phyloP scores from a whole-genome alignment of 2,797 vertebrate species.

The Phataginus tricuspis region DNA sequence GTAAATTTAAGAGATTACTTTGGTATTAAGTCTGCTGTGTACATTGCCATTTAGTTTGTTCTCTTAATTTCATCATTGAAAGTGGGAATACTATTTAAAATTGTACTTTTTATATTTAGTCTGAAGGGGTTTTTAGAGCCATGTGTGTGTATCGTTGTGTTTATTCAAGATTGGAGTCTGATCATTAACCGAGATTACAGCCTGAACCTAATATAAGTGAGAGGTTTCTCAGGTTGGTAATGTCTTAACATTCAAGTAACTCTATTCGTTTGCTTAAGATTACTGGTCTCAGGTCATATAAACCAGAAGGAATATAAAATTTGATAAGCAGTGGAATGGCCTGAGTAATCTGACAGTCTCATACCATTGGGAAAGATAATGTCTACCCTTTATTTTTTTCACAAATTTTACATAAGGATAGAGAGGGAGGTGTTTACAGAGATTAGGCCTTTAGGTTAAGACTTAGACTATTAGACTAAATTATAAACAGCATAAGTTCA shows the following conservation, averaged over 20 bases:
- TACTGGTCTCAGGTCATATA: slow-evolving; percentile 37
- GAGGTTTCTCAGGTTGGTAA: slow-evolving; percentile 44
- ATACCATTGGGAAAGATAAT: slow-evolving; percentile 39
- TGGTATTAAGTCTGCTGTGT: not conserved
- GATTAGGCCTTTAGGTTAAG: not conserved
- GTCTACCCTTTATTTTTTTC: slow-evolving; percentile 29
- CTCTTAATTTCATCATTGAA: slow-evolving; percentile 26
- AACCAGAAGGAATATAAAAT: slow-evolving; percentile 54
- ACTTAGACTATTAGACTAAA: not conserved
- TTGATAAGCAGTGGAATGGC: slow-evolving; percentile 52
- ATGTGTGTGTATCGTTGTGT: not conserved
- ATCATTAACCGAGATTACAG: slow-evolving; percentile 67
- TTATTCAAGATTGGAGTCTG: slow-evolving; percentile 63
- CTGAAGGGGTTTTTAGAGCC: slow-evolving; percentile 51
- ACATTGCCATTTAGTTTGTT: slow-evolving; percentile 22
- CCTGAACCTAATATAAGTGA: slow-evolving; percentile 50
- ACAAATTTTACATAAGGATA: slow-evolving; percentile 2
- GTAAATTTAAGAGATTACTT: slow-evolving; percentile 31
- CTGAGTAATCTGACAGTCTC: slow-evolving; percentile 33
- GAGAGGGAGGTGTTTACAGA: not conserved
- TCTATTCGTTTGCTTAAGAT: slow-evolving; percentile 53
- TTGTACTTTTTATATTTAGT: slow-evolving; percentile 9
- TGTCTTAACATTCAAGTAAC: slow-evolving; percentile 62
- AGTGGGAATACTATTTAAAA: slow-evolving; percentile 38
- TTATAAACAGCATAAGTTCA: slow-evolving; percentile 27